Base-by-base conservation (phyloP, 2,797 vertebrate species). In the Carapus acus region DNA sequence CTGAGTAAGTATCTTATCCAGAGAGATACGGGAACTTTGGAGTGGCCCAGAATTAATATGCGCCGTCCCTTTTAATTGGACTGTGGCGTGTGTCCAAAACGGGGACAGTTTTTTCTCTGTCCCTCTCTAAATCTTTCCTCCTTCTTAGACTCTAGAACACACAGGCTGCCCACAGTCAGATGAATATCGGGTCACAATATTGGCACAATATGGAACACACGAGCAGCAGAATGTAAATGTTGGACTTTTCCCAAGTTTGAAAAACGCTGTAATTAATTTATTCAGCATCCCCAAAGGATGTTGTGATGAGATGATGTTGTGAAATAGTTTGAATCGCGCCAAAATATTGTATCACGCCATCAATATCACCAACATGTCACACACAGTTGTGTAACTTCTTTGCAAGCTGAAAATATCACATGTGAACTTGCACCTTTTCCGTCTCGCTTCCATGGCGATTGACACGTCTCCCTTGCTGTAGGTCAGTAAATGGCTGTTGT, bases 11-110 rank as follows among this genome's bases (percentile, higher is more conserved):
- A 43, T 62, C 43, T 71, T 76, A 73, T 69, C 64, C 23, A 46
- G 19, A 49, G 20, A 69, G 36, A 54, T 61, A 61, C 39, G 13
- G 43, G 17, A 62, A 56, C 43, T 45, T 41, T 55, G 57, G 54
- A 68, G 16, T 58, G 49, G 55, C 52, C 43, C 24, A 54, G 36
- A 57, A 61, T 27, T 61, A 50, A 63, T 49, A 53, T 43, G 20
- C 40, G 15, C 73, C 65, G 66, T 76, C 65, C 14, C 24, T 49
- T 67, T 36, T 43, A 34, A 71, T 76, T 65, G 76, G 49, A 43
- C 53, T 58, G 47, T 68, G n/a, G 38, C 68, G 36, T 56, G 23
- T 15, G 42, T 68, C 65, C 64, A 27, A 29, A 62, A 48, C 40
- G 48, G 24, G 43, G 20, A 29, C 36, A 58, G 54, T 43, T 43